Evolutionary conservation across 1,140 invertebrate genomes (phyloP), one percentile per base, ranked within the genome.

Genomic region (Anoplolepis gracilipes): DNA sequence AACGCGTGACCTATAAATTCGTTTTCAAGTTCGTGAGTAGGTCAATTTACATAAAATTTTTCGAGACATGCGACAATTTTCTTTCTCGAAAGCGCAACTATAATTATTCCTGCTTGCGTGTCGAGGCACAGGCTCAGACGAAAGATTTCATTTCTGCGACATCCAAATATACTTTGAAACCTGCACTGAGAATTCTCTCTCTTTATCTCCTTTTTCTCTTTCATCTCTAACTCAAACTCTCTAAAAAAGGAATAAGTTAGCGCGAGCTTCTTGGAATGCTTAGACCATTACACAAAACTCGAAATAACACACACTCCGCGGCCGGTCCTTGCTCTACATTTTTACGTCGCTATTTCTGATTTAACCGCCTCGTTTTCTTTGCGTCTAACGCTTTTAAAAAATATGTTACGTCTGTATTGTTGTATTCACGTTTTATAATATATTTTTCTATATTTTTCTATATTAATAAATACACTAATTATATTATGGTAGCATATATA

Each of bases 301-400:
- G 33, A 90, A 91, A 91, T 90, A 90, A 85, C 87, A 22, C 49
- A 85, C 87, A 22, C 49, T 19, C 46, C 30, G 61, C 64, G 53
- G 53, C 16, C 73, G 87, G 87, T 88, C 81, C 67, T 90, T 88
- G 87, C 85, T 90, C 87, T 36, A 90, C 61, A 91, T 91, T 90
- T 90, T 91, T 90, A 88, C 22, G 62, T 59, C 42, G 49, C 64
- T 11, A 19, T 55, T 65, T 49, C 42, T 39, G 65, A 85, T 87
- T 85, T 90, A 84, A 46, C 39, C 30, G 10, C 39, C 22, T 19
- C 16, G 16, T 3, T n/a, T 69, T 25, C 70, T 57, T 25, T 36
- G 19, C 7, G 28, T 72, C 53, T 81, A 22, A 22, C 65, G 11
- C 25, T 33, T 39, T 0, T 33, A 30, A 70, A 69, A 30, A 57